Evolutionary conservation across 2,888 invertebrate species (phyloP).

Genomic region (Drosophila neonasuta): DNA sequence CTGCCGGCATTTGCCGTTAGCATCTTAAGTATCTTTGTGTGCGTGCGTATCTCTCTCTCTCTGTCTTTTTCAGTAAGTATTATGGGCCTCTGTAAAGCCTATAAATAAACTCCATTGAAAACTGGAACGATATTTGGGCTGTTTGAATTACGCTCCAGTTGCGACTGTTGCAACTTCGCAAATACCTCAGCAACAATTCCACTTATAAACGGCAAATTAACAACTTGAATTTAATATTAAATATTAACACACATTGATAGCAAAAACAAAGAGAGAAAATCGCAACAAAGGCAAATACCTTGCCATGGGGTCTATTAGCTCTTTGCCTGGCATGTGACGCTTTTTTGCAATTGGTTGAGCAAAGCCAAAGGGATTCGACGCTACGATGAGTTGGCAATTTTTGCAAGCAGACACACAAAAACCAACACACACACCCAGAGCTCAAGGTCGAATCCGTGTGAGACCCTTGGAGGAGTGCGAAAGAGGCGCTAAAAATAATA

Average conservation of each 20-base stretch:
- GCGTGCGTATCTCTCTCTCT: conserved; percentile 37
- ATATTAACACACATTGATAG: not conserved
- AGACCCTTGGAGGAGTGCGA: conserved; percentile 33
- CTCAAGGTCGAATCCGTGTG: conserved; percentile 65
- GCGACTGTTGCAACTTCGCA: conserved; percentile 16
- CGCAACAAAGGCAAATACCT: conserved; percentile 10
- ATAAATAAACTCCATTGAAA: conserved; percentile 76
- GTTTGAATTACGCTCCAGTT: conserved; percentile 51
- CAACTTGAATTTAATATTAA: not conserved
- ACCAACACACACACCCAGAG: conserved; percentile 1
- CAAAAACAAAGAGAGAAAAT: not conserved
- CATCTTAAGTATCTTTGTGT: conserved; percentile 44
- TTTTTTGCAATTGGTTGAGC: conserved; percentile 19
- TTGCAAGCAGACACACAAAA: not conserved
- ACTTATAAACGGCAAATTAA: conserved; percentile 3
- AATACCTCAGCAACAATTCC: conserved; percentile 21
- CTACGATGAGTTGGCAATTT: conserved; percentile 12
- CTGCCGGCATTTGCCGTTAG: conserved; percentile 66
- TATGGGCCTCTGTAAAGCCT: conserved; percentile 46
- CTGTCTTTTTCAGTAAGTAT: conserved; percentile 35
- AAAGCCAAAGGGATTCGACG: conserved; percentile 29
- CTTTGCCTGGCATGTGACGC: conserved; percentile 36
- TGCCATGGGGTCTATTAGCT: conserved; percentile 42
- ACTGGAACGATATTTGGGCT: conserved; percentile 64
- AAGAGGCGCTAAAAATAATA: conserved; percentile 58